Percentiles rank a stretch among this genome's conserved stretches.
phyloP scores from a whole-genome alignment of 2,888 invertebrate genomes.

The Pristionchus exspectatus region DNA sequence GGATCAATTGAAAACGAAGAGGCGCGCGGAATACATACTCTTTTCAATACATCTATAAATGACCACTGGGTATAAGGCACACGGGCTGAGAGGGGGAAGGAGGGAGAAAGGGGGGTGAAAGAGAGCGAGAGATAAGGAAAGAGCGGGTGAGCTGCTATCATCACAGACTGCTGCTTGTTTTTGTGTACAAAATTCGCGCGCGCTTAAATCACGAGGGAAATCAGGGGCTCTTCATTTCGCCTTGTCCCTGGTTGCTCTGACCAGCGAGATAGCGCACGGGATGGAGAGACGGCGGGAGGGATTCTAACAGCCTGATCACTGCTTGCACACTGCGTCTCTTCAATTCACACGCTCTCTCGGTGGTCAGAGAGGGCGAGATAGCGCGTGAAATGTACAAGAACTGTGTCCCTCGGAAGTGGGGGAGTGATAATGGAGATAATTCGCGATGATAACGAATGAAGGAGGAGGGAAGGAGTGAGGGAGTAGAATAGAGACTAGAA shows the following conservation, averaged over 20 bases:
- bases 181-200: background rate
- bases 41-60: background rate
- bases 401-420: background rate
- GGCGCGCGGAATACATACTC: too few relatives aligned
- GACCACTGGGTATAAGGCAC: slow-evolving; percentile 3
- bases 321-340: background rate
- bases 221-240: background rate
- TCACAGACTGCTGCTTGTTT: slow-evolving; percentile 33
- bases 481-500: background rate
- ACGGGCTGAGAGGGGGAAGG: background rate
- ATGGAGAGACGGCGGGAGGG: background rate
- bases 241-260: background rate
- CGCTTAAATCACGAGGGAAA: background rate
- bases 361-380: background rate
- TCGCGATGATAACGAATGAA: slow-evolving; percentile 10
- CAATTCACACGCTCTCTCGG: background rate
- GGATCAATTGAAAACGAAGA: background rate
- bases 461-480: background rate
- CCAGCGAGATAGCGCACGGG: background rate
- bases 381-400: background rate
- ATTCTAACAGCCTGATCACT: background rate
- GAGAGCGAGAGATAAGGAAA: background rate
- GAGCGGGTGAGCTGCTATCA: slow-evolving; percentile 1
- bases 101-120: background rate
- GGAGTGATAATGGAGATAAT: slow-evolving; percentile 2